Percentiles rank a stretch among this genome's conserved stretches.
These are phyloP conservation scores for Melanargia galathea DNA, from an alignment of 2,888 invertebrate genomes.

Conservation along the genomic window DNA sequence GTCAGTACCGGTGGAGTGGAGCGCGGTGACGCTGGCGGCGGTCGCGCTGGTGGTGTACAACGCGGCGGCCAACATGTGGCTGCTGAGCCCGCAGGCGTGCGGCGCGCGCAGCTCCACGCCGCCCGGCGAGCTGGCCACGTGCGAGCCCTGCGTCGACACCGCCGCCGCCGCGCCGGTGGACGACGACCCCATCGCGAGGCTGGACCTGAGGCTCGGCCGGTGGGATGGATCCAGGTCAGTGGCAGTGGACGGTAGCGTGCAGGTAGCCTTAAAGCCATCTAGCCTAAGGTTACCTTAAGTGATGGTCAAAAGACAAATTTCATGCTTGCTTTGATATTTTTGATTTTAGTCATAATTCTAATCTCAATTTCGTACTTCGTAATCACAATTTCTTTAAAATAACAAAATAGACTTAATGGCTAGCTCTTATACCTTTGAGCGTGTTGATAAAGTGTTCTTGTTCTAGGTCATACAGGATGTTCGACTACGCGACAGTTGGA, in stretches of 20 bases:
- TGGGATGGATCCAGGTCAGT: conserved; percentile 85
- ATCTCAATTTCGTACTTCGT: no score
- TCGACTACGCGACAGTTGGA: conserved; percentile 88
- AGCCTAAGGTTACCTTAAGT: no score
- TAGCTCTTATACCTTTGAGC: background rate
- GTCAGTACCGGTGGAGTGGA: no score
- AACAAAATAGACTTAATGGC: no score
- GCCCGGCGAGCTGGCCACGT: conserved; percentile 56
- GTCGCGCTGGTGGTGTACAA: no score
- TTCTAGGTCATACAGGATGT: conserved; percentile 84
- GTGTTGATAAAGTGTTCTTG: background rate
- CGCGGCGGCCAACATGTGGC: conserved; percentile 73
- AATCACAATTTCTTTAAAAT: no score
- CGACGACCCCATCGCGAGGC: conserved; percentile 76
- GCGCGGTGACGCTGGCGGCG: no score
- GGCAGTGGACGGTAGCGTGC: no score
- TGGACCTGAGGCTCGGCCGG: conserved; percentile 86
- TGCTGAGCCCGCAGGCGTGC: conserved; percentile 62
- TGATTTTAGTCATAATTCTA: no score
- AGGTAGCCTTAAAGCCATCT: no score
- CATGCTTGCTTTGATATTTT: no score
- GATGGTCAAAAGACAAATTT: no score
- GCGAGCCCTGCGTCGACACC: conserved; percentile 70
- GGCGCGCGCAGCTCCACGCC: conserved; percentile 50
- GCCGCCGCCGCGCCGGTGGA: conserved; percentile 56